Evolutionary conservation across 2,888 invertebrate genomes (phyloP).

Genomic region (Hypena proboscidalis): DNA sequence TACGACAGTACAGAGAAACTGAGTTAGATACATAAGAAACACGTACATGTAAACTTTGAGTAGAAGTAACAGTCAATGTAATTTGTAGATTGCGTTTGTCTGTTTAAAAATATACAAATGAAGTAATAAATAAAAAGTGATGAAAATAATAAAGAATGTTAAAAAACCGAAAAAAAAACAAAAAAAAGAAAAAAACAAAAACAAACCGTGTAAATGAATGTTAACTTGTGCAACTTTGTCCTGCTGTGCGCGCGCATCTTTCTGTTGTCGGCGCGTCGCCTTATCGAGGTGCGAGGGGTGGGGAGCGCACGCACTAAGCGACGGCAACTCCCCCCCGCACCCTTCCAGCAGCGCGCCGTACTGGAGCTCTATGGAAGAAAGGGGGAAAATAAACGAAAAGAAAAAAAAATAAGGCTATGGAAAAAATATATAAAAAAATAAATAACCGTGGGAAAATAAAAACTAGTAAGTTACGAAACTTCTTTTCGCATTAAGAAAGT

Average conservation of each 20-base stretch:
- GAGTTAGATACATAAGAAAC: too few relatives aligned
- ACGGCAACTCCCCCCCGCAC: conserved; percentile 84
- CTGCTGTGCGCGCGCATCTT: conserved; percentile 88
- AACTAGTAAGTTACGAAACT: too few relatives aligned
- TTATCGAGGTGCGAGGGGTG: conserved; percentile 86
- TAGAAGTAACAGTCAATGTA: too few relatives aligned
- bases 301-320: conserved; percentile 79
- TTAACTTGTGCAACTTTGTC: conserved; percentile 92
- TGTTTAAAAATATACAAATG: conserved; percentile 7
- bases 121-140: conserved; percentile 18
- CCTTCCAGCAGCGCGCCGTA: conserved; percentile 82
- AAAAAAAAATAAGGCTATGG: conserved; percentile 43
- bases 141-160: conserved; percentile 24
- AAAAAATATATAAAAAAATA: conserved; percentile 49
- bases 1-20: too few relatives aligned
- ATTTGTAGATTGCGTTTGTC: too few relatives aligned
- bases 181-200: conserved; percentile 53
- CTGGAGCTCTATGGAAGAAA: conserved; percentile 81
- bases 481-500: too few relatives aligned
- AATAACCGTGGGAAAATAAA: conserved; percentile 7
- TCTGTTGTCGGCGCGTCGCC: conserved; percentile 82
- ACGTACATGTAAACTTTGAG: too few relatives aligned
- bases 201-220: conserved; percentile 93
- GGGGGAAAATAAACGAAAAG: conserved; percentile 29
- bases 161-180: conserved; percentile 19